These are phyloP conservation scores for Leontocebus nigricollis DNA, from an alignment of 2,797 vertebrate species.

Conservation along the genomic window DNA sequence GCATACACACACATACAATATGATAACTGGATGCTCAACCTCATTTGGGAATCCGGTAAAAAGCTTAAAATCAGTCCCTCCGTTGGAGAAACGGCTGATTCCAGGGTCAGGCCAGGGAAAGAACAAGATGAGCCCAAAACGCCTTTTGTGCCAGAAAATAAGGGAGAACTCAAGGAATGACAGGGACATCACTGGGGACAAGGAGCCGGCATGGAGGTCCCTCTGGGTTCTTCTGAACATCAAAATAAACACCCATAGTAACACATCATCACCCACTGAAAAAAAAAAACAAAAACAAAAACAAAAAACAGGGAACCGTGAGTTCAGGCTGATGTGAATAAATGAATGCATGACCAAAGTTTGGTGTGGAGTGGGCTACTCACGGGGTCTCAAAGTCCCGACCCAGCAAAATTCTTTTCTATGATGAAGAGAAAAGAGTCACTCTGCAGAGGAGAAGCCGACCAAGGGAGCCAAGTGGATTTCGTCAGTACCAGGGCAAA, in stretches of 20 bases:
- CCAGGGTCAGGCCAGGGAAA: neutral
- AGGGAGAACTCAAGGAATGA: neutral
- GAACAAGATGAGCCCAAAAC: neutral
- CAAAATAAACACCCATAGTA: neutral
- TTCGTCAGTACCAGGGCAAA: too few relatives aligned
- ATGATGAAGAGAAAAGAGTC: rapidly evolving
- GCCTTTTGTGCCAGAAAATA: neutral
- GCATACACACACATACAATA: too few relatives aligned
- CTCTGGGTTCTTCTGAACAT: neutral
- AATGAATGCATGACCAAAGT: neutral
- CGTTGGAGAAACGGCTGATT: neutral
- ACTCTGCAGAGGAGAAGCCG: rapidly evolving
- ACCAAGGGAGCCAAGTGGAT: rapidly evolving
- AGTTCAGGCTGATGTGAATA: neutral
- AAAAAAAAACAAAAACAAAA: neutral
- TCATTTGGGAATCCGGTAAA: neutral
- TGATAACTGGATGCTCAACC: neutral
- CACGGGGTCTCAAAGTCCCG: rapidly evolving
- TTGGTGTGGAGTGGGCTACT: rapidly evolving
- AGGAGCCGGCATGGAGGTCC: neutral
- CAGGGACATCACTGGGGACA: rapidly evolving
- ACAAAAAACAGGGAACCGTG: neutral
- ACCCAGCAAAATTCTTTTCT: neutral
- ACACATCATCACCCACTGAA: rapidly evolving
- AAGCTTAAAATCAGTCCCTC: neutral